Evolutionary conservation across 2,113 vertebrate species (phyloP), one percentile per base, ranked within the genome.

Genomic region (Cyphomyrus plagiostoma): DNA sequence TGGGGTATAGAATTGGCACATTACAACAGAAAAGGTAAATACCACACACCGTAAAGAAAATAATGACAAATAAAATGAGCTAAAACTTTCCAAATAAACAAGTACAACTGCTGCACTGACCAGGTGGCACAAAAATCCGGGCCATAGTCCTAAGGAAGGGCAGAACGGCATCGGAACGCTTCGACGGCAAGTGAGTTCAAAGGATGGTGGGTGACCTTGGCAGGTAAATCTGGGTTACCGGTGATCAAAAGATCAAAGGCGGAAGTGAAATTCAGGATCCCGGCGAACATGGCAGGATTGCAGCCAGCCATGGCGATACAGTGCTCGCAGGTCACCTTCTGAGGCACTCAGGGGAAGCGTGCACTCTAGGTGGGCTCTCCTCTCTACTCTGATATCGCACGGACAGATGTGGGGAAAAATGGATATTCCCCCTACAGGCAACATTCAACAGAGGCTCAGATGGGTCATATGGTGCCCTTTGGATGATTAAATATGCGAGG

Each of bases 11-110:
- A 86, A 35, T 49, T 49, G n/a, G 87, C 46, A 70, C 45, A 62
- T 88, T 85, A 90, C 77, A 89, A 89, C 84, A 88, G 17, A 42
- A 52, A 62, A 1, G 52, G 42, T 87, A 90, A 30, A 89, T 58
- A 89, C 23, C 26, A 66, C n/a, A 77, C 15, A 11, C 26, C 56
- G 52, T 82, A 82, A 50, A 86, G 23, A 48, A 62, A 48, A 89
- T 21, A 52, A 48, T 88, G n/a, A 80, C 46, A n/a, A 50, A 56
- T 7, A 50, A 53, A 50, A 89, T 56, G 15, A 87, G 48, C 13
- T 80, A n/a, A 80, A 82, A 89, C 74, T 11, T 89, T 19, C 8
- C 70, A 80, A 49, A 80, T 89, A 30, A 50, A 53, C 9, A 52
- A 45, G 49, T 62, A 56, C 80, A 84, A 35, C 77, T 26, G 21